Base-by-base conservation (phyloP, 2,113 vertebrate genomes). In the Meriones unguiculatus region DNA sequence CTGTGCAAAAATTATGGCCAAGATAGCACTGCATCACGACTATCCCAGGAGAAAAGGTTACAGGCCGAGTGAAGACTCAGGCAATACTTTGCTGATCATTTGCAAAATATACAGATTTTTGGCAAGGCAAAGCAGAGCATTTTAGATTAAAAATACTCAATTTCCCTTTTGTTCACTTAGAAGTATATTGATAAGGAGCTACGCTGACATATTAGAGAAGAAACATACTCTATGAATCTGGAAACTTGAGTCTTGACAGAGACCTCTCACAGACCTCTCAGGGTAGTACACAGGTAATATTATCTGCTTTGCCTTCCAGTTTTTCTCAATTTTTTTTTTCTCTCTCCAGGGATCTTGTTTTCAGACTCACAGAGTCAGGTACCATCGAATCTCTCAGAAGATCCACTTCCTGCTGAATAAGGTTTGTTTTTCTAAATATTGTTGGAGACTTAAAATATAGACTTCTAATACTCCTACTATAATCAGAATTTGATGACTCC, bases 381-480 rank as follows among this genome's bases (percentile, higher is more conserved):
- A 30, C 12, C n/a, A 52, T 72, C 7, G 18, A 14, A 32, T 30
- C 25, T 93, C 10, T 46, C 11, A 41, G 22, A 65, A 72, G n/a
- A 62, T 94, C 57, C 20, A 81, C 67, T 93, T 92, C 54, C 76
- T 82, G 32, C 24, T 25, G 46, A 92, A 90, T 57, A 46, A 57
- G 2, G 0, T 69, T 85, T 84, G 7, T 89, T 13, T 81, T 94
- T 72, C n/a, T 77, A 50, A 92, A 81, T n/a, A 35, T 77, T 89
- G 30, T 62, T 75, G 62, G 54, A 59, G 22, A 24, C 72, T 89
- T 20, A 18, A 65, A 82, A 73, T 9, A 0, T 2, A 87, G 85
- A 67, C 35, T 15, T n/a, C 22, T 57, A 50, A 28, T 57, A 67
- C 0, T 94, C 46, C 22, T 78, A 62, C 86, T 20, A 57, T 54